These are phyloP conservation scores for Cotesia typhae DNA, from an alignment of 1,140 invertebrate genomes.

Conservation along the genomic window DNA sequence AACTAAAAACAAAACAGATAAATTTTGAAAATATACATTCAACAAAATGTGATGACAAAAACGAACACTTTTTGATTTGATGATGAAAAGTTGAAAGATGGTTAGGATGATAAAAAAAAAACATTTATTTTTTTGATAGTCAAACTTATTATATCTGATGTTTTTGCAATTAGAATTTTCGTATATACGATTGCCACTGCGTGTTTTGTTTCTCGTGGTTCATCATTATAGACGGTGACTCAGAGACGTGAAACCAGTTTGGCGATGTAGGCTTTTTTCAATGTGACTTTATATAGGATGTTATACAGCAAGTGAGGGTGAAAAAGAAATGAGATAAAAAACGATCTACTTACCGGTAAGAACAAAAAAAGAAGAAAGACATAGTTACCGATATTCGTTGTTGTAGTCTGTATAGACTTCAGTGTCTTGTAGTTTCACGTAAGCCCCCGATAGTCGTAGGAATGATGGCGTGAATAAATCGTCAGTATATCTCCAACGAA, in stretches of 20 bases:
- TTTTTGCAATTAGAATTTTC: neutral
- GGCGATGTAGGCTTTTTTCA: slow-evolving; percentile 42
- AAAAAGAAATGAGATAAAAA: slow-evolving; percentile 32
- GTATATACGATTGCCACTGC: slow-evolving; percentile 28
- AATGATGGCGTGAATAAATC: slow-evolving; percentile 30
- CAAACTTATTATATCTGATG: neutral
- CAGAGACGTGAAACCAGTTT: slow-evolving; percentile 59
- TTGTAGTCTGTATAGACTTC: slow-evolving; percentile 8
- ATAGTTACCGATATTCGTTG: slow-evolving; percentile 11
- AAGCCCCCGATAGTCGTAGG: slow-evolving; percentile 17
- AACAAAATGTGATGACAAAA: neutral
- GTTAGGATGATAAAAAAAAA: neutral
- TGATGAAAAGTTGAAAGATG: no score
- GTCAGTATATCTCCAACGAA: slow-evolving; percentile 7
- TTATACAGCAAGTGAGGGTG: slow-evolving; percentile 29
- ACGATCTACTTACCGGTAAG: slow-evolving; percentile 24
- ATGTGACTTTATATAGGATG: slow-evolving; percentile 38
- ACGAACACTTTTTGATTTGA: neutral
- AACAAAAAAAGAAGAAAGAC: slow-evolving; percentile 1
- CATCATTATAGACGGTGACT: slow-evolving; percentile 62
- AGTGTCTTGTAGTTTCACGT: slow-evolving; percentile 17
- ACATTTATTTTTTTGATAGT: neutral
- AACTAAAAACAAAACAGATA: no score
- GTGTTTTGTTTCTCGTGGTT: slow-evolving; percentile 48
- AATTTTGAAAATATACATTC: no score